Evolutionary conservation across 2,113 vertebrate genomes (phyloP).

Genomic region (Alectura lathami): DNA sequence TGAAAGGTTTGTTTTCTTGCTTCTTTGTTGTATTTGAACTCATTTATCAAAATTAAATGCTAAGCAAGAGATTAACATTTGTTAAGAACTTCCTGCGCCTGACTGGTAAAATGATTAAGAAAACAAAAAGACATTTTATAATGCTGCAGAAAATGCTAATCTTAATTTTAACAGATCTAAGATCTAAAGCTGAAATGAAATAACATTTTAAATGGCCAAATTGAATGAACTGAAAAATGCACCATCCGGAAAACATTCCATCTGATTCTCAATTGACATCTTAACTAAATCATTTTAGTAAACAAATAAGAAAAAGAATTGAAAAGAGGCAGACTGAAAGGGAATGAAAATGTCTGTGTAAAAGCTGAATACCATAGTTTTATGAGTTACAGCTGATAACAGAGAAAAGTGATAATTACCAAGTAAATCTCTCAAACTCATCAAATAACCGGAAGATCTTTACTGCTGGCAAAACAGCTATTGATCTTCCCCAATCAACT

Average conservation of each 20-base stretch:
- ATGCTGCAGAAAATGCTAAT: slow-evolving; percentile 26
- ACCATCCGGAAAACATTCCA: slow-evolving; percentile 15
- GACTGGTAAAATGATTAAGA: slow-evolving; percentile 14
- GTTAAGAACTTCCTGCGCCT: neutral
- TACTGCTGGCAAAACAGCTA: slow-evolving; percentile 32
- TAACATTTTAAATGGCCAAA: slow-evolving; percentile 34
- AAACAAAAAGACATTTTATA: slow-evolving; percentile 12
- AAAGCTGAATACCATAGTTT: neutral
- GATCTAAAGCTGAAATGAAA: slow-evolving; percentile 28
- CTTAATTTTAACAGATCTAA: slow-evolving; percentile 30
- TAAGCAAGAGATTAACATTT: slow-evolving; percentile 8
- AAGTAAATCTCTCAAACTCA: neutral
- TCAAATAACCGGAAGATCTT: slow-evolving; percentile 6
- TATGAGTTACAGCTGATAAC: slow-evolving; percentile 23
- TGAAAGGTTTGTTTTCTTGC: neutral
- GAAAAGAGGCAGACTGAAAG: slow-evolving; percentile 36
- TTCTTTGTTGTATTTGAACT: slow-evolving; percentile 15
- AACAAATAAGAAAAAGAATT: slow-evolving; percentile 43
- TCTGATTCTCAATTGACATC: slow-evolving; percentile 29
- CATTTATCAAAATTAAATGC: slow-evolving; percentile 2
- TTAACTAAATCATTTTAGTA: slow-evolving; percentile 59
- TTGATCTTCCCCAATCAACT: neutral
- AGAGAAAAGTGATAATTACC: slow-evolving; percentile 29
- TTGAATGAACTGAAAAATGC: slow-evolving; percentile 36
- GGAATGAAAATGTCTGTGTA: slow-evolving; percentile 2